Base-by-base conservation (phyloP, 2,113 vertebrate genomes). In the Turnix velox region DNA sequence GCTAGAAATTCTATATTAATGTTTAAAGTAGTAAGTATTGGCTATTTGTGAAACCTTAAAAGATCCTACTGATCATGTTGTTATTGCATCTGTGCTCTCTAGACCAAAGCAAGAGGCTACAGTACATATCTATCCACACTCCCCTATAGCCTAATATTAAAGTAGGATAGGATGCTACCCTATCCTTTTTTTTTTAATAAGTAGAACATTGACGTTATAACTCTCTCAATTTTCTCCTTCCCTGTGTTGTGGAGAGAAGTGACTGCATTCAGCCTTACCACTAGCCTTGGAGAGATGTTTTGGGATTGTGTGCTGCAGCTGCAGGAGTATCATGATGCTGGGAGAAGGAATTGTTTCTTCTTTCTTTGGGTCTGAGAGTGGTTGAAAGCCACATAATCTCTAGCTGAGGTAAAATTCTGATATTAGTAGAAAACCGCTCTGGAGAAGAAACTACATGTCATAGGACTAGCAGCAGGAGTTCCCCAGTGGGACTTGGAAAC, bases 251-350 rank as follows among this genome's bases (percentile, higher is more conserved):
- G 54, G 33, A 81, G 39, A 49, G 35, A 39, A 30, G 14, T 12
- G 22, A 6, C 43, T 57, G 20, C 46, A 17, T 25, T 45, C 33
- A 22, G 4, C 12, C 35, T 18, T 4, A 20, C 12, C 0, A 0
- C 9, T 68, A 55, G 8, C 20, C 27, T 14, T 48, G 23, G 18
- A 39, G 42, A 73, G 12, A 2, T 5, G 12, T 24, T n/a, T n/a
- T n/a, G n/a, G n/a, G n/a, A n/a, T n/a, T n/a, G n/a, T n/a, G n/a
- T n/a, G n/a, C n/a, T n/a, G n/a, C n/a, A n/a, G n/a, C n/a, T n/a
- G n/a, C 33, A 37, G 25, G 17, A 67, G 23, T 19, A 23, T 15
- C 23, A 1, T 8, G 15, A 12, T 81, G 33, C 45, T 66, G 69
- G 18, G 9, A 51, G 8, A 68, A 77, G 18, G 18, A 55, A 17